Percentiles rank a stretch among this genome's conserved stretches.
Conservation (phyloP, 1,140 invertebrate species). For the Dysdera silvatica region DNA sequence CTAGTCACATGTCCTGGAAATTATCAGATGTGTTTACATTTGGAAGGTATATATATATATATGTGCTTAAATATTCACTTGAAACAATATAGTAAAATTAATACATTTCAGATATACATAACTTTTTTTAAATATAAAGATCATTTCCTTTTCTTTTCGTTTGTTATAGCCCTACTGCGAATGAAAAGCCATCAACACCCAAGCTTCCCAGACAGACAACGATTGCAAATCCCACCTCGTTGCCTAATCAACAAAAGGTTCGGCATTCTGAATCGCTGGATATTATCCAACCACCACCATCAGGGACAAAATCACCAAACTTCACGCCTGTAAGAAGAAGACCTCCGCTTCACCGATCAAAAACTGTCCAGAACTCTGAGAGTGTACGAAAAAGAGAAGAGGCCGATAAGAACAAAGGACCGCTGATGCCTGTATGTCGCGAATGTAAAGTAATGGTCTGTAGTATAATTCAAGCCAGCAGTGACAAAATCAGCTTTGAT, state of each 20-base stretch:
- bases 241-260: not conserved
- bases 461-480: constrained; percentile 66
- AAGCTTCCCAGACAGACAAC: constrained; percentile 18
- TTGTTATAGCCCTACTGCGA: constrained; percentile 19
- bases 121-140: not conserved
- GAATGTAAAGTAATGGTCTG: constrained; percentile 90
- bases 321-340: constrained; percentile 2
- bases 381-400: not conserved
- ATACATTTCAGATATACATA: not conserved
- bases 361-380: constrained; percentile 8
- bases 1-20: constrained; percentile 26
- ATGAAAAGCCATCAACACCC: constrained; percentile 25
- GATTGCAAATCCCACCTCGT: not conserved
- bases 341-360: constrained; percentile 16
- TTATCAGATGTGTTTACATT: constrained; percentile 17
- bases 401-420: constrained; percentile 49
- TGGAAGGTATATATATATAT: constrained; percentile 16
- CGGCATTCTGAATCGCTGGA: constrained; percentile 22
- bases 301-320: not conserved
- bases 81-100: not conserved
- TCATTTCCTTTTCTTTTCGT: not conserved
- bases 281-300: not conserved
- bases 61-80: not conserved
- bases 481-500: constrained; percentile 28
- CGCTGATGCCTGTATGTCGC: constrained; percentile 79